These are phyloP conservation scores for Neoascia interrupta DNA, from an alignment of 2,888 invertebrate genomes.

Conservation along the genomic window DNA sequence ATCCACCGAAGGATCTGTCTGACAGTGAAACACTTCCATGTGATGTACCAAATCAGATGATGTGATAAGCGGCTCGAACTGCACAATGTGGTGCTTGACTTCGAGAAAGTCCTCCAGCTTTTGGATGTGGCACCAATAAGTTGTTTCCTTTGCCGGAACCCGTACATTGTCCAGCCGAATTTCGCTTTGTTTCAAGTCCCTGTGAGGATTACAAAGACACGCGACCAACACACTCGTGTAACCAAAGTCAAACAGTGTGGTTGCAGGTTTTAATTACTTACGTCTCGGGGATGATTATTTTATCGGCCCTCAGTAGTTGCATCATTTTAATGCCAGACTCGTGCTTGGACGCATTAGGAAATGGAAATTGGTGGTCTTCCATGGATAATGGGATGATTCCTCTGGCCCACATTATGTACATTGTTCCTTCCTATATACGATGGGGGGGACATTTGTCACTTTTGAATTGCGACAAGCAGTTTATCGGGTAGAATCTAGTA, in stretches of 20 bases:
- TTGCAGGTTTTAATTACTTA: conserved; percentile 73
- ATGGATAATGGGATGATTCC: conserved; percentile 85
- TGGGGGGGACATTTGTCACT: conserved; percentile 37
- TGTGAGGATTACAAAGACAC: conserved; percentile 61
- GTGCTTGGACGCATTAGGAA: conserved; percentile 79
- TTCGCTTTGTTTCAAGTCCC: conserved; percentile 82
- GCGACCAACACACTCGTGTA: neutral
- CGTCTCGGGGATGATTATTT: conserved; percentile 79
- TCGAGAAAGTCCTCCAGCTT: conserved; percentile 86
- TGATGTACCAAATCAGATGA: conserved; percentile 97
- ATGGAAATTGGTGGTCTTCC: conserved; percentile 77
- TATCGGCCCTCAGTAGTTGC: conserved; percentile 82
- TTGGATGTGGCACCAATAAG: conserved; percentile 97
- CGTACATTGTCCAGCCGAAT: conserved; percentile 84
- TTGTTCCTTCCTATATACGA: conserved; percentile 90
- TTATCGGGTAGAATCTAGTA: neutral
- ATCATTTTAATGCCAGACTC: conserved; percentile 89
- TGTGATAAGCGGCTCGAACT: conserved; percentile 93
- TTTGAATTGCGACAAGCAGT: neutral
- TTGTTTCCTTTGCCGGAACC: conserved; percentile 93
- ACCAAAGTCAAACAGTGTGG: too few species aligned
- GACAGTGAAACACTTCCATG: conserved; percentile 99
- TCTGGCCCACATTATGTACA: conserved; percentile 91
- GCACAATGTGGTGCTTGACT: conserved; percentile 89
- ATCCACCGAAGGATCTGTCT: conserved; percentile 83